Conservation (phyloP, 1,140 invertebrate genomes). For the Anoplolepis gracilipes region DNA sequence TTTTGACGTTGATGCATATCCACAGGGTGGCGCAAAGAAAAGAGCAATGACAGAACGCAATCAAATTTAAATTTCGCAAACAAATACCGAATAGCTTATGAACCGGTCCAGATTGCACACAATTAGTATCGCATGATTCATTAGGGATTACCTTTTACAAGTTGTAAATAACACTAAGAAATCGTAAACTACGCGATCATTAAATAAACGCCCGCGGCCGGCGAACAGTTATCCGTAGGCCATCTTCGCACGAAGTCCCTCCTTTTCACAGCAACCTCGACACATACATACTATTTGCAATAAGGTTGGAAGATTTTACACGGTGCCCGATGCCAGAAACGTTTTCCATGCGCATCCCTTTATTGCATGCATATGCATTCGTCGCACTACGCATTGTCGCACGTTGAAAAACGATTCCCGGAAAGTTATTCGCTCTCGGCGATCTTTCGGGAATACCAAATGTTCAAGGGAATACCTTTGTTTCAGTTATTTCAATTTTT, state of each 20-base stretch:
- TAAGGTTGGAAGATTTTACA: conserved; percentile 57
- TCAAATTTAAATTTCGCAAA: conserved; percentile 26
- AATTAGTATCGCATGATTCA: conserved; percentile 62
- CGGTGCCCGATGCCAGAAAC: conserved; percentile 39
- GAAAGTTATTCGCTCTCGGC: conserved; percentile 28
- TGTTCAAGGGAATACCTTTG: neutral
- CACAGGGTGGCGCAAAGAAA: neutral
- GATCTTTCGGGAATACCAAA: conserved; percentile 22
- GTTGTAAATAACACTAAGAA: conserved; percentile 65
- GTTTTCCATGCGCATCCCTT: conserved; percentile 29
- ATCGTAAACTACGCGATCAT: conserved; percentile 63
- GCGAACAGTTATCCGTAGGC: conserved; percentile 41
- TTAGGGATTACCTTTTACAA: conserved; percentile 49
- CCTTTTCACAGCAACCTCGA: conserved; percentile 54
- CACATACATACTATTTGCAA: conserved; percentile 66
- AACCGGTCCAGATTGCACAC: neutral
- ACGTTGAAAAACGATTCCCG: conserved; percentile 52
- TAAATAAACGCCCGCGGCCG: conserved; percentile 39
- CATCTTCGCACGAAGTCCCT: conserved; percentile 30
- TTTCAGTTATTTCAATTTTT: neutral
- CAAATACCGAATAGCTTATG: conserved; percentile 10
- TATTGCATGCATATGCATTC: conserved; percentile 67
- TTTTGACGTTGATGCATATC: neutral
- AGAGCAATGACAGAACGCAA: neutral
- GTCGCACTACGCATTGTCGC: conserved; percentile 45